phyloP scores from a whole-genome alignment of 2,888 invertebrate species.

The Atherix ibis region DNA sequence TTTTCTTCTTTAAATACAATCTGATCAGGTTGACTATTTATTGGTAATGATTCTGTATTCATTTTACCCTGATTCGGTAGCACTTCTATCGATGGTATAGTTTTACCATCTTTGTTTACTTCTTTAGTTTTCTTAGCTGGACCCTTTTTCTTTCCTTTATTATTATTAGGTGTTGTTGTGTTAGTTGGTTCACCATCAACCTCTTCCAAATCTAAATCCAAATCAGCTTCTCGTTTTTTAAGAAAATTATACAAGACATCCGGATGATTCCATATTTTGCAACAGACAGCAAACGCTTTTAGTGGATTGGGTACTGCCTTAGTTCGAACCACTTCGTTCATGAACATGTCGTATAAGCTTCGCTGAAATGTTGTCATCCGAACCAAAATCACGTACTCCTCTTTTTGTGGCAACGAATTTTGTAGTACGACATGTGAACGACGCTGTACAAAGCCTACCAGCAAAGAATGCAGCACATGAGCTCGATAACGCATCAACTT shows the following conservation, averaged over 20 bases:
- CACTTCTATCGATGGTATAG: constrained; percentile 36
- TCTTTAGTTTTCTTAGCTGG: constrained; percentile 15
- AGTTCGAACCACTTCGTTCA: constrained; percentile 78
- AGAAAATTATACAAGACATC: constrained; percentile 81
- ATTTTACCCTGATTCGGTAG: constrained; percentile 28
- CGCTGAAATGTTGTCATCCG: constrained; percentile 83
- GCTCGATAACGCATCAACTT: constrained; percentile 88
- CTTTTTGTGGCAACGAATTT: constrained; percentile 82
- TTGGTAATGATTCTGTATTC: no score
- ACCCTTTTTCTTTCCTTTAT: constrained; percentile 12
- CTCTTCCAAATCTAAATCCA: constrained; percentile 71
- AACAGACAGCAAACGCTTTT: constrained; percentile 96
- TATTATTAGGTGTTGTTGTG: constrained; percentile 2
- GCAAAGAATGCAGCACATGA: constrained; percentile 84
- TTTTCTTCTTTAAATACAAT: no score
- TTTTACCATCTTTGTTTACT: constrained; percentile 11
- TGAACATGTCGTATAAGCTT: constrained; percentile 79
- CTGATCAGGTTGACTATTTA: no score
- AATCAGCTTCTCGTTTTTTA: constrained; percentile 60
- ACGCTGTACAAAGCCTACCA: constrained; percentile 92
- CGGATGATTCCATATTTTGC: constrained; percentile 95
- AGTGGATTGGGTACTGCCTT: constrained; percentile 85
- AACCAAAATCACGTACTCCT: constrained; percentile 84
- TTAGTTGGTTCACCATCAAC: constrained; percentile 34
- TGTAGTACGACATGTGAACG: constrained; percentile 87